Percentiles rank a stretch among this genome's conserved stretches.
Evolutionary conservation across 2,113 vertebrate species (phyloP).

Genomic region (Castor canadensis): DNA sequence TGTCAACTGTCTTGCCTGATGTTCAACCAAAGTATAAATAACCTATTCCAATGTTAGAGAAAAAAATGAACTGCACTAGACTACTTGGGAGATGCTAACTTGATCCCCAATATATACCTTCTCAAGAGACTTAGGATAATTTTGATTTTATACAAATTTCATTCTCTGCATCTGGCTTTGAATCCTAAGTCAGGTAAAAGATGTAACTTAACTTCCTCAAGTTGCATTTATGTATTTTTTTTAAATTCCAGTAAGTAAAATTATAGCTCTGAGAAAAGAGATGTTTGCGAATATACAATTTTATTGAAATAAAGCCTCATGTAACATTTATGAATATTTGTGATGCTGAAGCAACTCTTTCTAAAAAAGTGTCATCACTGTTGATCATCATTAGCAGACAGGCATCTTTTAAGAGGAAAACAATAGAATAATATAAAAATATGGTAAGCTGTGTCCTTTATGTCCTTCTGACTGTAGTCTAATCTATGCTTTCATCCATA

Average conservation of each 20-base stretch:
- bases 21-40: background rate
- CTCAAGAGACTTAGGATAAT: background rate
- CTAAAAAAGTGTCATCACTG: background rate
- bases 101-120: background rate
- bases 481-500: conserved; percentile 34
- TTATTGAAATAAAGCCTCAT: background rate
- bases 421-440: background rate
- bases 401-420: background rate
- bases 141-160: background rate
- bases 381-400: background rate
- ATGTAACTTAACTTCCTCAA: background rate
- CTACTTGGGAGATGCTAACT: background rate
- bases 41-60: background rate
- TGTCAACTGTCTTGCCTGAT: background rate
- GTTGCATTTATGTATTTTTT: background rate
- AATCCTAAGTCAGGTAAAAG: background rate
- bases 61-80: background rate
- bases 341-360: background rate
- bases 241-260: background rate
- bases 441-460: background rate
- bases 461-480: background rate
- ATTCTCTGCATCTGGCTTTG: background rate
- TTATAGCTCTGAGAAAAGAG: conserved; percentile 21
- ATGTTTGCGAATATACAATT: background rate
- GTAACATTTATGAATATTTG: conserved; percentile 14